phyloP scores from a whole-genome alignment of 2,113 vertebrate species.

The Sander vitreus region DNA sequence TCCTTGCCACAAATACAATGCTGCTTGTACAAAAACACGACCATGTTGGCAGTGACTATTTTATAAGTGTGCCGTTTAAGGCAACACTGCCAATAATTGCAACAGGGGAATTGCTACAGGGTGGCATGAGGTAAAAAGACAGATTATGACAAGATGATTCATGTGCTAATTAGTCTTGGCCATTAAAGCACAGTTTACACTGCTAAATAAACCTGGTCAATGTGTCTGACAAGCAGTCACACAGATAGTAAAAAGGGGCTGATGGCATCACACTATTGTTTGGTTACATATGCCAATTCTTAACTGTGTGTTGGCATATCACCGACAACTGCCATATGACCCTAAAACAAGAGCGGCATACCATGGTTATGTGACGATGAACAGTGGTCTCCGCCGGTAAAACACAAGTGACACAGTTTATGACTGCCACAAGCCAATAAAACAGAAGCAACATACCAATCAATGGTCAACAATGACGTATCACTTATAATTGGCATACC shows the following conservation, averaged over 20 bases:
- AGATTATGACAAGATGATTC: conserved; percentile 33
- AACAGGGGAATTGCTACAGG: conserved; percentile 16
- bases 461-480: background rate
- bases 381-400: background rate
- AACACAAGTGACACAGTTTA: too few relatives aligned
- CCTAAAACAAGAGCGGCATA: background rate
- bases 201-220: background rate
- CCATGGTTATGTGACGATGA: background rate
- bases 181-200: conserved; percentile 15
- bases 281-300: conserved; percentile 2
- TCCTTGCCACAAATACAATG: background rate
- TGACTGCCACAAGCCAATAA: background rate
- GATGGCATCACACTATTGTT: background rate
- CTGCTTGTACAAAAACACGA: conserved; percentile 3
- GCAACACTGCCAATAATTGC: conserved; percentile 14
- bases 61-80: background rate
- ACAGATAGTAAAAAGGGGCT: background rate
- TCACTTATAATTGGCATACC: background rate
- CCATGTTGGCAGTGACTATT: conserved; percentile 18
- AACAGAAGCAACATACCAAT: too few relatives aligned
- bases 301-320: background rate
- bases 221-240: conserved; percentile 12
- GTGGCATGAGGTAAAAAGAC: conserved; percentile 16
- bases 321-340: background rate
- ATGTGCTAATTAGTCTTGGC: conserved; percentile 35